phyloP scores from a whole-genome alignment of 2,888 invertebrate genomes.

The Agrilus biguttatus region DNA sequence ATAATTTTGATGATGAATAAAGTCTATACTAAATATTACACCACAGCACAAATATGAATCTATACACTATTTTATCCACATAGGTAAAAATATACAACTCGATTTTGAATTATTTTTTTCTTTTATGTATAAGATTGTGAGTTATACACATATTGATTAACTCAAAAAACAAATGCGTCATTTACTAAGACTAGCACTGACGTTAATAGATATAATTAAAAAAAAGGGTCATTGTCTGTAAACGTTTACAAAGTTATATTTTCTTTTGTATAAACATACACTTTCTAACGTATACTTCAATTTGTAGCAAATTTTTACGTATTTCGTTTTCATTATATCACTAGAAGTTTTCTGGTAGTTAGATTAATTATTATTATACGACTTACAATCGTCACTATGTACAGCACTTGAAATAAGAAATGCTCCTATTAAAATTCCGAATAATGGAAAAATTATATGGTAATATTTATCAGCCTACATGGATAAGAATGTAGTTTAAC shows the following conservation, averaged over 20 bases:
- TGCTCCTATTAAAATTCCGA: too few relatives aligned
- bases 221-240: constrained; percentile 4
- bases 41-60: constrained; percentile 34
- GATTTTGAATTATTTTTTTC: constrained; percentile 9
- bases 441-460: constrained; percentile 4
- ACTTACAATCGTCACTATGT: too few relatives aligned
- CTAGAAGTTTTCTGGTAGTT: constrained; percentile 6
- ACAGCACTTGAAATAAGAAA: too few relatives aligned
- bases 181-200: too few relatives aligned
- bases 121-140: too few relatives aligned
- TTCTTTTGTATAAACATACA: constrained; percentile 21
- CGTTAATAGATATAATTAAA: too few relatives aligned
- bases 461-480: constrained; percentile 25
- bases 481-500: constrained; percentile 32
- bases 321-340: constrained; percentile 23
- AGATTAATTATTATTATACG: too few relatives aligned
- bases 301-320: constrained; percentile 30
- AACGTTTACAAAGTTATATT: constrained; percentile 10
- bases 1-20: constrained; percentile 24
- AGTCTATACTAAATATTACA: constrained; percentile 32
- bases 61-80: constrained; percentile 34
- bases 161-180: too few relatives aligned
- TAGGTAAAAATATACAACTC: constrained; percentile 36
- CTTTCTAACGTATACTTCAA: constrained; percentile 28
- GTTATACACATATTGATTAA: too few relatives aligned